phyloP scores from a whole-genome alignment of 1,140 invertebrate species.

The Leptinotarsa texana region DNA sequence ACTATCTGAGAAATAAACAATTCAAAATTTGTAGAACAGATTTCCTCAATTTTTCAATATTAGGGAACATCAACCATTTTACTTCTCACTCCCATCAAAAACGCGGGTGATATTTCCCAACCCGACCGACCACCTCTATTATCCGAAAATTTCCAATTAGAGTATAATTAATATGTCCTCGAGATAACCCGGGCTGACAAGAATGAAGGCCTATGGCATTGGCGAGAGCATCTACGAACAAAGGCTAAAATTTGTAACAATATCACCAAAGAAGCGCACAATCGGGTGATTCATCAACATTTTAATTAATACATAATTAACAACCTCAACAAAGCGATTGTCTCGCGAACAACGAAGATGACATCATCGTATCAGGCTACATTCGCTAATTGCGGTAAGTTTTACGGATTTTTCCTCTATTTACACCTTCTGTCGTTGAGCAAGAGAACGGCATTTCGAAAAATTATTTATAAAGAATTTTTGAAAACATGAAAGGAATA shows the following conservation, averaged over 20 bases:
- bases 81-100: too few relatives aligned
- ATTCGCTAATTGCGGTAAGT: background rate
- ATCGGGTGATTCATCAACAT: slow-evolving; percentile 5
- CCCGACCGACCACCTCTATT: background rate
- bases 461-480: background rate
- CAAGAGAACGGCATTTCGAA: background rate
- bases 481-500: too few relatives aligned
- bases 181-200: background rate
- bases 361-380: background rate
- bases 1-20: too few relatives aligned
- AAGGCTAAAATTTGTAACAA: background rate
- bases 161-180: background rate
- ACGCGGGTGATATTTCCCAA: too few relatives aligned
- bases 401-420: background rate
- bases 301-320: slow-evolving; percentile 9
- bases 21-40: too few relatives aligned
- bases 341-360: slow-evolving; percentile 3
- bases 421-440: background rate
- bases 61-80: too few relatives aligned
- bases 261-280: background rate
- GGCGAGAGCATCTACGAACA: background rate
- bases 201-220: background rate
- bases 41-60: too few relatives aligned
- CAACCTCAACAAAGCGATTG: slow-evolving; percentile 4
- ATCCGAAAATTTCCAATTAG: background rate